Conservation (phyloP, 2,797 vertebrate genomes). For the Denticeps clupeoides region DNA sequence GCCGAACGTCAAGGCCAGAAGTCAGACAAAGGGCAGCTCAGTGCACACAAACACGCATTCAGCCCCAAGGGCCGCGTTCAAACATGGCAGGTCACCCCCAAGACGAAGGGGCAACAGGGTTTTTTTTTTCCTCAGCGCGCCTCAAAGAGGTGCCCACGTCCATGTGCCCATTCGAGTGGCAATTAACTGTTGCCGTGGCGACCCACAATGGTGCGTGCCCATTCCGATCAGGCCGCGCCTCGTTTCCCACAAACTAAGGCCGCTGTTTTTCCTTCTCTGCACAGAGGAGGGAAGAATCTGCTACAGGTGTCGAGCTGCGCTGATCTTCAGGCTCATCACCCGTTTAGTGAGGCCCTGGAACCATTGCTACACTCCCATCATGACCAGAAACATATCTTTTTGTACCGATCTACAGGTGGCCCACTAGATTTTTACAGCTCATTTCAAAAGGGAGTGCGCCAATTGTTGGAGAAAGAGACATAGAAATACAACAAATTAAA, state of each 20-base stretch:
- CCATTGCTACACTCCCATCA: too few species aligned
- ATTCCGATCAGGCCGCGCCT: slow-evolving; percentile 47
- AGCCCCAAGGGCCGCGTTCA: slow-evolving; percentile 8
- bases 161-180: slow-evolving; percentile 40
- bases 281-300: neutral
- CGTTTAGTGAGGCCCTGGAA: too few species aligned
- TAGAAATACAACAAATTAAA: too few species aligned
- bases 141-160: slow-evolving; percentile 44
- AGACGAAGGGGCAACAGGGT: slow-evolving; percentile 26
- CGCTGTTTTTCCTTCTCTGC: too few species aligned
- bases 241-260: slow-evolving; percentile 45
- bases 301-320: too few species aligned
- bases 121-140: slow-evolving; percentile 26
- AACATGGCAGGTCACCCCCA: slow-evolving; percentile 20
- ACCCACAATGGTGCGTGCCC: slow-evolving; percentile 44
- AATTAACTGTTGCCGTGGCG: slow-evolving; percentile 58
- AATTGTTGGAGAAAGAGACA: too few species aligned
- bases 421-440: too few species aligned
- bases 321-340: too few species aligned
- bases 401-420: too few species aligned
- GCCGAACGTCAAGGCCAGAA: neutral
- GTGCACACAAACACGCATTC: slow-evolving; percentile 8
- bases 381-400: too few species aligned
- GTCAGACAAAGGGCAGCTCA: slow-evolving; percentile 20
- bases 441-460: too few species aligned